A percentile compares a stretch with the other conserved stretches of the same genome.
Evolutionary conservation across 2,888 invertebrate genomes (phyloP).

Genomic region (Sipha maydis): DNA sequence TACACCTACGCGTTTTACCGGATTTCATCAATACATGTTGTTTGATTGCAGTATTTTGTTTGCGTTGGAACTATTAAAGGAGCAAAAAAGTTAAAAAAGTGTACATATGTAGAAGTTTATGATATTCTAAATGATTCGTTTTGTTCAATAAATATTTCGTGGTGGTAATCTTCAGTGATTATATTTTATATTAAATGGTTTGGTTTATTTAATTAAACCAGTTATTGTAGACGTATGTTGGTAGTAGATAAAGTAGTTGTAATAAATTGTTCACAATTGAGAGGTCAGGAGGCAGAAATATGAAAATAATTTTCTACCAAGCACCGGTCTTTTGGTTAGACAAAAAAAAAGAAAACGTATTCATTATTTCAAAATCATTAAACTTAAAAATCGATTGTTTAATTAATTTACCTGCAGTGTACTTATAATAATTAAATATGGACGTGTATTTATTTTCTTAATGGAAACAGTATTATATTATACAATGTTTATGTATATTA

Average conservation of each 20-base stretch:
- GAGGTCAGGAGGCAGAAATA: no score
- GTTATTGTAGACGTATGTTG: no score
- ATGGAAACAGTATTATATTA: background rate
- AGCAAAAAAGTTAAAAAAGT: background rate
- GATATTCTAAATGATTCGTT: background rate
- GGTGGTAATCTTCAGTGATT: background rate
- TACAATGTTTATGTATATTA: background rate
- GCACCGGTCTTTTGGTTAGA: no score
- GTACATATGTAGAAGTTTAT: background rate
- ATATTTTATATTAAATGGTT: background rate
- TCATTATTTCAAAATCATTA: background rate
- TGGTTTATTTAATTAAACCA: no score
- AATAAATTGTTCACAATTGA: no score
- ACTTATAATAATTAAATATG: conserved; percentile 25
- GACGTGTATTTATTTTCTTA: conserved; percentile 16
- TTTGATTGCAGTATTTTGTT: background rate
- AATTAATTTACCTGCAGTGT: conserved; percentile 35
- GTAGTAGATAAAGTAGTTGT: background rate
- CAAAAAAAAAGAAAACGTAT: no score
- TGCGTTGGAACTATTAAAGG: background rate
- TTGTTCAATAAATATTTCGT: background rate
- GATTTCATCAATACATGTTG: background rate
- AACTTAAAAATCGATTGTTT: conserved; percentile 28
- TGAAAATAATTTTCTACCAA: no score
- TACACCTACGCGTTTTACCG: background rate